phyloP scores from a whole-genome alignment of 2,113 vertebrate genomes.

The Taurulus bubalis region DNA sequence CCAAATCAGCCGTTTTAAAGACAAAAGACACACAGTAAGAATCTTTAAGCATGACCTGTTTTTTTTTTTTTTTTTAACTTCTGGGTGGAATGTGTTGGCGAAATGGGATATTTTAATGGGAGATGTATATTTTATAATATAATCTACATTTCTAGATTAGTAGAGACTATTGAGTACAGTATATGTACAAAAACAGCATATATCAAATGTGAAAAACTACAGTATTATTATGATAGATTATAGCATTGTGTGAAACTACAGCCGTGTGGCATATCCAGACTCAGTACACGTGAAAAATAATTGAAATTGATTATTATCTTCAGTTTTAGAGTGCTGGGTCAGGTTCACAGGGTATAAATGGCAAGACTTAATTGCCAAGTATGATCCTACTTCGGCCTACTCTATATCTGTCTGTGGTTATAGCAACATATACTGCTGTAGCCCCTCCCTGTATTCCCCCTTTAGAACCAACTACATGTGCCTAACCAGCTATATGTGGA shows the following conservation, averaged over 20 bases:
- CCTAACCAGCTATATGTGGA: conserved; percentile 84
- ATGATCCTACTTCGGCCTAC: conserved; percentile 70
- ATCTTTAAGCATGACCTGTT: conserved; percentile 69
- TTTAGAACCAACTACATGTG: conserved; percentile 83
- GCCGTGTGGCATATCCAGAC: conserved; percentile 78
- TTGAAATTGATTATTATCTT: conserved; percentile 65
- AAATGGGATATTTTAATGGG: conserved; percentile 83
- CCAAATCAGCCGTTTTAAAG: conserved; percentile 64
- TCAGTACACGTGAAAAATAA: conserved; percentile 68
- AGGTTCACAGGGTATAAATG: conserved; percentile 82
- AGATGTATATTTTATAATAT: conserved; percentile 88
- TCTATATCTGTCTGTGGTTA: conserved; percentile 73
- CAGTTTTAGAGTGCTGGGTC: conserved; percentile 66
- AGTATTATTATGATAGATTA: conserved; percentile 76
- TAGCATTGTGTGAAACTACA: conserved; percentile 76
- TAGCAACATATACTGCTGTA: conserved; percentile 71
- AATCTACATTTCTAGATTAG: conserved; percentile 86
- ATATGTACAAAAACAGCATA: conserved; percentile 77
- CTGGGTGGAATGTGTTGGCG: conserved; percentile 67
- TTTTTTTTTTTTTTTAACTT: conserved; percentile 60
- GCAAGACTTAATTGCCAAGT: conserved; percentile 72
- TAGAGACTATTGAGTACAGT: conserved; percentile 74
- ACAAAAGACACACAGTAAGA: conserved; percentile 24
- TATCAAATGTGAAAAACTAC: conserved; percentile 80
- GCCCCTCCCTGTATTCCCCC: conserved; percentile 59